phyloP scores from a whole-genome alignment of 2,797 vertebrate species.

The Mormyrops boulengeri region DNA sequence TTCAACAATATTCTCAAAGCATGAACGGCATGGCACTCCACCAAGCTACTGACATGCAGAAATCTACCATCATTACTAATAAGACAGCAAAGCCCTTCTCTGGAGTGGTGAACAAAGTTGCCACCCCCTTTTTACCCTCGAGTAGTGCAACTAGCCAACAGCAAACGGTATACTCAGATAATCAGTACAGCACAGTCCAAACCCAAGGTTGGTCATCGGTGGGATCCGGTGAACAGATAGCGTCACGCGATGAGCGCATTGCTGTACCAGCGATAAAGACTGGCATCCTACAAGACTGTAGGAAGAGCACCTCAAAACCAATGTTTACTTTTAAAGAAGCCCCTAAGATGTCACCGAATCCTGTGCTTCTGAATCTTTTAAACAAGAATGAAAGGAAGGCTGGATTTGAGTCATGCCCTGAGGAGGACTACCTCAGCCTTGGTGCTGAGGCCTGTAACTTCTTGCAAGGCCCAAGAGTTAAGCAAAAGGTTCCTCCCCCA shows the following conservation, averaged over 20 bases:
- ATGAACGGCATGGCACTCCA: constrained; percentile 71
- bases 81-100: constrained; percentile 81
- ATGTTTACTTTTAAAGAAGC: constrained; percentile 95
- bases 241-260: constrained; percentile 92
- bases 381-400: constrained; percentile 74
- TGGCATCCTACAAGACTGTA: constrained; percentile 80
- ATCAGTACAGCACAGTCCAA: constrained; percentile 45
- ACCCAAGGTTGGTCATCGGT: constrained; percentile 45
- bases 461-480: constrained; percentile 73
- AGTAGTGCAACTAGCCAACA: constrained; percentile 67
- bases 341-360: constrained; percentile 87
- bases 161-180: constrained; percentile 56
- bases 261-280: constrained; percentile 85
- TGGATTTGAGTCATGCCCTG: constrained; percentile 83
- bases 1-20: constrained; percentile 58
- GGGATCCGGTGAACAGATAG: constrained; percentile 78
- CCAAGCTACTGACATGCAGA: constrained; percentile 62
- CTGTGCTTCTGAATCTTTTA: constrained; percentile 81
- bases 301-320: constrained; percentile 71
- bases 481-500: constrained; percentile 87
- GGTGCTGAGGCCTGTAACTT: constrained; percentile 99
- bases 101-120: constrained; percentile 55
- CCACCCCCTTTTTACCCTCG: constrained; percentile 62
- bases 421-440: constrained; percentile 97
- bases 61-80: constrained; percentile 56